A percentile compares a stretch with the other conserved stretches of the same genome.
phyloP scores from a whole-genome alignment of 1,140 invertebrate species.

The Calephelis virginiensis region DNA sequence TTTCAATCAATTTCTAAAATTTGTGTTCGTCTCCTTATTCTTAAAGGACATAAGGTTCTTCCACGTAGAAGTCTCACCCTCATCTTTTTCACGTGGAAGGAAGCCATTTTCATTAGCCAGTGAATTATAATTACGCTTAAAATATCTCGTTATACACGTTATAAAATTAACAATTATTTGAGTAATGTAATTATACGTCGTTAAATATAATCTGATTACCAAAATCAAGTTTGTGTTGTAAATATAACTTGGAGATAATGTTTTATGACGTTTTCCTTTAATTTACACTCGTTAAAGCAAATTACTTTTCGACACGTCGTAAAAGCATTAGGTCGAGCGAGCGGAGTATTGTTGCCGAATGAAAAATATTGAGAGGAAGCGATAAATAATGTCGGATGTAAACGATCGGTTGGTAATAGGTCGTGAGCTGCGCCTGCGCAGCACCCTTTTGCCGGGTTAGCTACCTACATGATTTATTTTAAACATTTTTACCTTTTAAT shows the following conservation, averaged over 20 bases:
- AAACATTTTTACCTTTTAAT: background rate
- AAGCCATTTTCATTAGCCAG: too few relatives aligned
- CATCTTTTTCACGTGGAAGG: too few relatives aligned
- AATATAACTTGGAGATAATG: background rate
- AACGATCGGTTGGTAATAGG: conserved; percentile 48
- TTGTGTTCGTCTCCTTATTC: too few relatives aligned
- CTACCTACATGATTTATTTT: conserved; percentile 12
- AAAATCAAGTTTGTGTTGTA: background rate
- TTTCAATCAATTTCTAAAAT: too few relatives aligned
- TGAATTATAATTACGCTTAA: too few relatives aligned
- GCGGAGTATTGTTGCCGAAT: conserved; percentile 52
- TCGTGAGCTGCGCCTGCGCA: conserved; percentile 34
- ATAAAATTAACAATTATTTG: too few relatives aligned
- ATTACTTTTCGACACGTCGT: conserved; percentile 58
- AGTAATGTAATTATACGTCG: too few relatives aligned
- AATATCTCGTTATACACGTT: too few relatives aligned
- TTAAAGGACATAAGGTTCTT: too few relatives aligned
- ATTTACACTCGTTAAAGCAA: conserved; percentile 41
- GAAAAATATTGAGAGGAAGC: conserved; percentile 71
- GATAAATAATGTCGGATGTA: conserved; percentile 74
- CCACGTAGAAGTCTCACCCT: too few relatives aligned
- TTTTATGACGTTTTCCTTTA: background rate
- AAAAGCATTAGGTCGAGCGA: conserved; percentile 49
- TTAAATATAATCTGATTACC: background rate
- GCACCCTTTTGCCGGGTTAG: conserved; percentile 30